phyloP scores from a whole-genome alignment of 1,140 invertebrate species.

The Drosophila setifemur region DNA sequence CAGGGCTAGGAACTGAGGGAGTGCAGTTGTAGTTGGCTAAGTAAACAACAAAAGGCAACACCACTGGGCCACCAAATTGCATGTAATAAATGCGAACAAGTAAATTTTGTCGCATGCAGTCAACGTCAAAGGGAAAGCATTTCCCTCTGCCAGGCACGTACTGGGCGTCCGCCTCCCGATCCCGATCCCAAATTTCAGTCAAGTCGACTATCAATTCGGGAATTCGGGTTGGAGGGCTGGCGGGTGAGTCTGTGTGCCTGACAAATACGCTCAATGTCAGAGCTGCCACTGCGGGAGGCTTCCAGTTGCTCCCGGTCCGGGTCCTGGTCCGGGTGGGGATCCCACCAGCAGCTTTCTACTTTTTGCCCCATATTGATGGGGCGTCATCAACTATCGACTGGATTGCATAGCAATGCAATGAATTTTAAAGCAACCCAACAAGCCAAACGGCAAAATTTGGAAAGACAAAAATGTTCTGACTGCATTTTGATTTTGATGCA shows the following conservation, averaged over 20 bases:
- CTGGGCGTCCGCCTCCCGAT: not conserved
- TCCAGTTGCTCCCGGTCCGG: constrained; percentile 3
- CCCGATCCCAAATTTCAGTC: not conserved
- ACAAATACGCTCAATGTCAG: constrained; percentile 65
- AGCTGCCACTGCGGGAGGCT: constrained; percentile 29
- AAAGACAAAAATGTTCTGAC: constrained; percentile 8
- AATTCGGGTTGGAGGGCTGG: constrained; percentile 42
- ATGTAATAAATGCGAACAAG: constrained; percentile 71
- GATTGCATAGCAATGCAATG: constrained; percentile 58
- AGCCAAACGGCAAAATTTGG: constrained; percentile 20
- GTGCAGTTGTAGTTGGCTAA: constrained; percentile 22
- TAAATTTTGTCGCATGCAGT: constrained; percentile 58
- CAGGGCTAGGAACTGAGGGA: not conserved
- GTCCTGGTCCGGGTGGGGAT: not conserved
- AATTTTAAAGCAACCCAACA: constrained; percentile 51
- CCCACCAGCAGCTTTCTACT: constrained; percentile 13
- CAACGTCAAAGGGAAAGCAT: constrained; percentile 38
- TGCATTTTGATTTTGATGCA: constrained; percentile 60
- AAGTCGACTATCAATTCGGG: constrained; percentile 58
- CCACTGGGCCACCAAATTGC: constrained; percentile 60
- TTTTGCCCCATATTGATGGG: constrained; percentile 65
- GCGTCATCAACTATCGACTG: constrained; percentile 55
- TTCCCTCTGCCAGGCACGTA: constrained; percentile 45
- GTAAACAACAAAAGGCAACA: constrained; percentile 49
- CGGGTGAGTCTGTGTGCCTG: constrained; percentile 29